These are phyloP conservation scores for Vireo griseus DNA, from an alignment of 2,797 vertebrate species.

Conservation along the genomic window DNA sequence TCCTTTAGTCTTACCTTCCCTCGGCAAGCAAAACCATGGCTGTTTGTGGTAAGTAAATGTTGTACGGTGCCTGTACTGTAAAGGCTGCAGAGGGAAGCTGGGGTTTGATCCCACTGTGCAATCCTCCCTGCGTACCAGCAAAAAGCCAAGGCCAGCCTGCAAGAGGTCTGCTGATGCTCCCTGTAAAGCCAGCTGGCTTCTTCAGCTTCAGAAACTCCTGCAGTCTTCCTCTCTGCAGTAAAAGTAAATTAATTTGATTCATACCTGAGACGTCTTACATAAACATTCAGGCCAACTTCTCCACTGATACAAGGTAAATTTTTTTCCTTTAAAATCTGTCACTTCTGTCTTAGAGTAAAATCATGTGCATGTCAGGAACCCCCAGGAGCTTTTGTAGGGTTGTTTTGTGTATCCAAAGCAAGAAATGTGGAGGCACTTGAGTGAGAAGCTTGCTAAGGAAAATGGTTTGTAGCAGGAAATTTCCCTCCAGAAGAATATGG, in stretches of 20 bases:
- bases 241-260: neutral
- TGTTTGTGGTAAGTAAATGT: neutral
- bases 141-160: neutral
- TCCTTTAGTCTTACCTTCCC: neutral
- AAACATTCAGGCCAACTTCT: neutral
- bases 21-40: neutral
- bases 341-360: neutral
- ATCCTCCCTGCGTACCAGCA: neutral
- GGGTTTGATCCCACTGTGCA: neutral
- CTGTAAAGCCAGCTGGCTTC: neutral
- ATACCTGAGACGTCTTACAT: neutral
- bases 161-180: neutral
- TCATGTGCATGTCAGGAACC: neutral
- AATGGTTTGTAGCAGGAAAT: neutral
- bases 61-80: neutral
- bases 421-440: neutral
- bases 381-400: neutral
- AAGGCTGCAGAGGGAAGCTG: neutral
- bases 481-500: neutral
- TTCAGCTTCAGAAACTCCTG: neutral
- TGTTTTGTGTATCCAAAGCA: neutral
- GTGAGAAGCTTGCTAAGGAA: neutral
- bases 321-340: neutral
- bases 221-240: neutral
- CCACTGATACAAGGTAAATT: accelerated